Percentiles rank a stretch among this genome's conserved stretches.
Evolutionary conservation across 2,113 vertebrate genomes (phyloP).

Genomic region (Geococcyx californianus): DNA sequence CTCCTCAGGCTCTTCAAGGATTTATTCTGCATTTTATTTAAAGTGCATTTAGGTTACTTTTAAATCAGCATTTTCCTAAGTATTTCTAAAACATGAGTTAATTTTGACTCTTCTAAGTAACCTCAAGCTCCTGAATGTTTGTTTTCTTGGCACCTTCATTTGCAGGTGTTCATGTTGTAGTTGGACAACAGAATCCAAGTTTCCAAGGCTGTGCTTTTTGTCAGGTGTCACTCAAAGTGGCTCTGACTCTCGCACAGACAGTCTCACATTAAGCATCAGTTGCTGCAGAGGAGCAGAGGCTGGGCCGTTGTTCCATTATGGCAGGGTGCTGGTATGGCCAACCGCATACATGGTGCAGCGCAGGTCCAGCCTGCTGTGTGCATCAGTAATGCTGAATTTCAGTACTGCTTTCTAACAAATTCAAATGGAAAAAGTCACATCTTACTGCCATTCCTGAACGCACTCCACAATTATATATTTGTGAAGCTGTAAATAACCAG

Average conservation of each 20-base stretch:
- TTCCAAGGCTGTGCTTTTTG: neutral
- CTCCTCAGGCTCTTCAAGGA: neutral
- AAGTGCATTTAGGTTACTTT: neutral
- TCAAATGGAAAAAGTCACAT: neutral
- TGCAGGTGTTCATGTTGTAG: neutral
- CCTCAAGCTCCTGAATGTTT: neutral
- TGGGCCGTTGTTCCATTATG: neutral
- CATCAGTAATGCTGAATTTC: neutral
- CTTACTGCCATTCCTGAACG: neutral
- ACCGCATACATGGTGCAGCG: neutral
- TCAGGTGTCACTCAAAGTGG: neutral
- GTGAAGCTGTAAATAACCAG: neutral
- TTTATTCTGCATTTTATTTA: neutral
- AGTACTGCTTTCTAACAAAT: neutral
- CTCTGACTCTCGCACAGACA: accelerated
- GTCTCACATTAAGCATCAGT: neutral
- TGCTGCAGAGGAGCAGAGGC: neutral
- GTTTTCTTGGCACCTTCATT: neutral
- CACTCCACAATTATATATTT: neutral
- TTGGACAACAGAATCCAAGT: neutral
- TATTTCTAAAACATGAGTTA: neutral
- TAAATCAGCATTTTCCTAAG: neutral
- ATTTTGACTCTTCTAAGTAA: neutral
- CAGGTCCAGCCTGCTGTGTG: neutral
- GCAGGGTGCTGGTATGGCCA: neutral